phyloP scores from a whole-genome alignment of 2,888 invertebrate species.

The Callosobruchus maculatus region DNA sequence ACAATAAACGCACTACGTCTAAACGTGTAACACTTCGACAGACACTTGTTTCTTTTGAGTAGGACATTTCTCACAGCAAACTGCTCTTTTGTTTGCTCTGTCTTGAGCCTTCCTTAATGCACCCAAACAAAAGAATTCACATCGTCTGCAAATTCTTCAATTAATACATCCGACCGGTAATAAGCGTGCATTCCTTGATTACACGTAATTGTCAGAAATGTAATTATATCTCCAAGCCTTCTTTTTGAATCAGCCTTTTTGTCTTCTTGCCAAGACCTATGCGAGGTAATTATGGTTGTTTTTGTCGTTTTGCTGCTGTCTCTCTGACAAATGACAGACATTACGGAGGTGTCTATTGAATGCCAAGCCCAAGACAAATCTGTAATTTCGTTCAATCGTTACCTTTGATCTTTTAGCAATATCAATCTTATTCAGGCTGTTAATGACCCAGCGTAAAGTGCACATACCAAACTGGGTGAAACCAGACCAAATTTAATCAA shows the following conservation, averaged over 20 bases:
- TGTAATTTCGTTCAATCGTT: background rate
- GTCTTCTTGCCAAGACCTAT: background rate
- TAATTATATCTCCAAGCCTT: background rate
- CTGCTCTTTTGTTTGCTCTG: too few relatives aligned
- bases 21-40: too few relatives aligned
- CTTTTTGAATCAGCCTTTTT: background rate
- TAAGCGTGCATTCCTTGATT: background rate
- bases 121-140: conserved; percentile 9
- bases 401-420: background rate
- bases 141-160: conserved; percentile 13
- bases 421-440: too few relatives aligned
- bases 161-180: conserved; percentile 9
- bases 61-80: too few relatives aligned
- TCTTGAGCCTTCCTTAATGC: background rate
- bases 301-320: background rate
- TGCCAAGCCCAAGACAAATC: background rate
- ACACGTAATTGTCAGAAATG: background rate
- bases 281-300: background rate
- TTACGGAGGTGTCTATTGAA: background rate
- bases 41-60: too few relatives aligned
- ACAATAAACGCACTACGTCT: too few relatives aligned
- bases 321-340: background rate
- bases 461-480: too few relatives aligned
- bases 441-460: too few relatives aligned
- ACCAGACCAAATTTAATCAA: too few relatives aligned